A percentile compares a stretch with the other conserved stretches of the same genome.
Conservation (phyloP, 2,888 invertebrate species). For the Tillus elongatus region DNA sequence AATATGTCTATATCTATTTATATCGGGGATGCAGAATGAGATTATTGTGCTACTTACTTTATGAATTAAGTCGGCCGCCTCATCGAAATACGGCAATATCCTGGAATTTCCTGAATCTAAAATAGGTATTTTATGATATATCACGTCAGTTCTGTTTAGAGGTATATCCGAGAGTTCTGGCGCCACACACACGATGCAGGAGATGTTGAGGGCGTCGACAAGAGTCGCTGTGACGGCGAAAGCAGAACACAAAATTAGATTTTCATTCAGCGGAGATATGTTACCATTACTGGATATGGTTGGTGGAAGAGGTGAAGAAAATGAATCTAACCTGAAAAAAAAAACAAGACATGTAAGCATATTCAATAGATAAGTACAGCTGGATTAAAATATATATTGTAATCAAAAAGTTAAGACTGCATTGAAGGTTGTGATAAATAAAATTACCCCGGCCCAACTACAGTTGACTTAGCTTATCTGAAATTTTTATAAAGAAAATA, state of each 20-base stretch:
- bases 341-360: conserved; percentile 7
- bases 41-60: too few relatives aligned
- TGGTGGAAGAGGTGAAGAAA: conserved; percentile 13
- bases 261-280: conserved; percentile 63
- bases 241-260: conserved; percentile 72
- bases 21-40: too few relatives aligned
- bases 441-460: too few relatives aligned
- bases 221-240: conserved; percentile 61
- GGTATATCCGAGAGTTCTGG: conserved; percentile 69
- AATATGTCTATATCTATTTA: too few relatives aligned
- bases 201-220: conserved; percentile 59
- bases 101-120: conserved; percentile 66
- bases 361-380: too few relatives aligned
- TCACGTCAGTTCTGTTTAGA: conserved; percentile 43
- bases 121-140: conserved; percentile 61
- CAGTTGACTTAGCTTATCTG: too few relatives aligned
- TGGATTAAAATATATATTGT: too few relatives aligned
- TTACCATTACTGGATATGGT: conserved; percentile 14
- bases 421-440: too few relatives aligned
- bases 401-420: too few relatives aligned
- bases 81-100: conserved; percentile 66
- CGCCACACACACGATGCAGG: conserved; percentile 73
- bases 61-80: conserved; percentile 67
- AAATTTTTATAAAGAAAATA: too few relatives aligned
- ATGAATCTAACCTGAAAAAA: conserved; percentile 16